phyloP scores from a whole-genome alignment of 2,797 vertebrate genomes.

The Sebastes taczanowskii region DNA sequence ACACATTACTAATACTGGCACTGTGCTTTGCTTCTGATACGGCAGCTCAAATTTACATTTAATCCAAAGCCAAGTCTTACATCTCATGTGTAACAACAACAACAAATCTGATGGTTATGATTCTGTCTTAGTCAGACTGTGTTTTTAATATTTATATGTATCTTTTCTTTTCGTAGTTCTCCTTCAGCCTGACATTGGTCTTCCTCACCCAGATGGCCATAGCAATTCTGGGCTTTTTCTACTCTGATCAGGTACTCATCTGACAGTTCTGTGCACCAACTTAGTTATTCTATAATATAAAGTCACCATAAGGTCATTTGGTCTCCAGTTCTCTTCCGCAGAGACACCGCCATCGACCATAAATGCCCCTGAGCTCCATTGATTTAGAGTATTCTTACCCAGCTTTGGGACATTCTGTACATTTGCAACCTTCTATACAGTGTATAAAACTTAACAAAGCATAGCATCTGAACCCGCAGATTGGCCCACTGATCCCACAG shows the following conservation, averaged over 20 bases:
- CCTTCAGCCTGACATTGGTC: constrained; percentile 81
- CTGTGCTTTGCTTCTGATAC: neutral
- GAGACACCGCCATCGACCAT: neutral
- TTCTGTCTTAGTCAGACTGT: neutral
- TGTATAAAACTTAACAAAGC: constrained; percentile 25
- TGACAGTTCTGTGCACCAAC: neutral
- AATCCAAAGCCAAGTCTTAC: constrained; percentile 2
- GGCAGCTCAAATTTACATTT: neutral
- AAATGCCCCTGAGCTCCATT: neutral
- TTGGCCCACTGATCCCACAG: neutral
- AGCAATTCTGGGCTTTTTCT: constrained; percentile 83
- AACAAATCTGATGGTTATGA: constrained; percentile 11
- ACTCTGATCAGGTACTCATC: constrained; percentile 81
- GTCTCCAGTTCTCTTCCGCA: constrained; percentile 1
- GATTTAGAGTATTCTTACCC: constrained; percentile 17
- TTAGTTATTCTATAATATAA: neutral
- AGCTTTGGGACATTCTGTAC: constrained; percentile 13
- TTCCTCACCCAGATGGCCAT: constrained; percentile 83
- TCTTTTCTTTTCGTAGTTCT: constrained; percentile 72
- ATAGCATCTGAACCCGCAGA: constrained; percentile 12
- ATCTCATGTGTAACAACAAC: constrained; percentile 3
- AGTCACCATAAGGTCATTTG: constrained; percentile 11
- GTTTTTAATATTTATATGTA: neutral
- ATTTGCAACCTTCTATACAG: constrained; percentile 17
- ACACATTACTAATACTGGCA: constrained; percentile 27